Conservation (phyloP, 2,888 invertebrate genomes). For the Cecidostiba fungosa region DNA sequence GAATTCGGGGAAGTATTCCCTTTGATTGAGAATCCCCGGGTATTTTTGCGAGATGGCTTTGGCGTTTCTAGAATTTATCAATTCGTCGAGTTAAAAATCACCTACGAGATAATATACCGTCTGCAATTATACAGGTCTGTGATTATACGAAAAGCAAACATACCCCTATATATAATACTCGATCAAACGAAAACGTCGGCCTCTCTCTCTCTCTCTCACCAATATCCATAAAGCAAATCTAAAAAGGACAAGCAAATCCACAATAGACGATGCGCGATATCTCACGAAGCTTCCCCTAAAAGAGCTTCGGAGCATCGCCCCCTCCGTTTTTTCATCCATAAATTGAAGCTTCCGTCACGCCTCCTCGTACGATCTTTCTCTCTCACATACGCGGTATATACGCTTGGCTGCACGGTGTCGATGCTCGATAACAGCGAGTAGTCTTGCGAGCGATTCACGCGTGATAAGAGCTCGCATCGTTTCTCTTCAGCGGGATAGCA, state of each 20-base stretch:
- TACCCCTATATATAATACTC: neutral
- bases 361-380: conserved; percentile 34
- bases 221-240: neutral
- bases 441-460: neutral
- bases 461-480: neutral
- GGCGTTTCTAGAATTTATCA: neutral
- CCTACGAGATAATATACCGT: neutral
- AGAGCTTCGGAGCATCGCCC: neutral
- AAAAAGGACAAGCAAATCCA: neutral
- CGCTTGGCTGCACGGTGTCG: neutral
- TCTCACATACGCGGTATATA: neutral
- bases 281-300: neutral
- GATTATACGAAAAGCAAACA: too few relatives aligned
- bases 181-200: neutral
- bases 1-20: neutral
- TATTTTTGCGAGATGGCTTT: neutral
- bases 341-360: conserved; percentile 64
- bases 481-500: neutral
- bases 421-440: conserved; percentile 27
- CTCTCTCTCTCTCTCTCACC: neutral
- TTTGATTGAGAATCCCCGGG: neutral
- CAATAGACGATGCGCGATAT: neutral
- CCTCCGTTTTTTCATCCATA: conserved; percentile 43
- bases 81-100: too few relatives aligned
- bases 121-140: neutral